Evolutionary conservation across 2,797 vertebrate species (phyloP), one percentile per base, ranked within the genome.

Genomic region (Accipiter fasciatus): DNA sequence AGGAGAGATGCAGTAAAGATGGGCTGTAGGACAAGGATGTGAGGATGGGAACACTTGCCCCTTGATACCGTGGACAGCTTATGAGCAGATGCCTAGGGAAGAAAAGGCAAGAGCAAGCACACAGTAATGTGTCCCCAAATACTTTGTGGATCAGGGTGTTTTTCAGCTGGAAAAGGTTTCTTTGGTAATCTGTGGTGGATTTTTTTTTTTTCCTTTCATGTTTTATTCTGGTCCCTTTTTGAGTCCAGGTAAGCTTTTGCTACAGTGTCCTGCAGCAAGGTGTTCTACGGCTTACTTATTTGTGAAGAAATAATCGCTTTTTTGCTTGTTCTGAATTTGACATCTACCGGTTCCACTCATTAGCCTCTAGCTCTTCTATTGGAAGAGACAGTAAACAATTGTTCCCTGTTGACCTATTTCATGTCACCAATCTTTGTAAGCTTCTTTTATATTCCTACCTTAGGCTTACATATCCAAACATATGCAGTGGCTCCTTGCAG

Each of bases 131-230:
- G 15, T 54, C 35, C 39, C 39, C 52, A 67, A 10, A 25, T 58
- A 37, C 20, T 42, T 24, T 50, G 35, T 0, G 3, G 21, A 14
- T 16, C 1, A 3, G 14, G 22, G 25, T 0, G 0, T 42, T 71
- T 92, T 76, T 39, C 18, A 39, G 1, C 5, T 6, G 8, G 24
- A 40, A 19, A 15, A 64, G 42, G 17, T 9, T 6, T 24, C 80
- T 83, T 44, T 52, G 28, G 26, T 67, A 52, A 64, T n/a, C 6
- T 22, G 17, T 33, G 24, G 11, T 66, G 13, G 13, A 16, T 62
- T 79, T 55, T 39, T 39, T 39, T 54, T 33, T 18, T 50, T 28
- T 6, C 7, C 12, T 46, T 42, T 42, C 18, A 11, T 47, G 4
- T 42, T 16, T 87, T 87, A 65, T 46, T 52, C 10, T 24, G 25